Percentiles rank a stretch among this genome's conserved stretches.
Evolutionary conservation across 2,888 invertebrate genomes (phyloP).

Genomic region (Drosophila colorata): DNA sequence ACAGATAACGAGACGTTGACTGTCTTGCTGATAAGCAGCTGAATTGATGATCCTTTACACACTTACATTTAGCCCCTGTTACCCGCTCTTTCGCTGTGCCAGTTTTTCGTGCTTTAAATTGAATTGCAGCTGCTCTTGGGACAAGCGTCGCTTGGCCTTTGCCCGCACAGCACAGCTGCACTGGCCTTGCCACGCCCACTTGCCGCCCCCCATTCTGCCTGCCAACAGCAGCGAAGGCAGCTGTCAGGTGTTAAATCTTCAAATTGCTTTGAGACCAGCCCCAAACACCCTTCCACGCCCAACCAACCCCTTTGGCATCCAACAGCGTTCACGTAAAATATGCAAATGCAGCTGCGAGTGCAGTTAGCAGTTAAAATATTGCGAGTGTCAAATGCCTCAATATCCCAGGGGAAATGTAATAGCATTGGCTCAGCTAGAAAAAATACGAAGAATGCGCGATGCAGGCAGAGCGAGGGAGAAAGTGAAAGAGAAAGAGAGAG

Average conservation of each 20-base stretch:
- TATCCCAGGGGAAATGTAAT: slow-evolving; percentile 57
- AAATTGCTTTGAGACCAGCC: slow-evolving; percentile 67
- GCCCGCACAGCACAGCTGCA: slow-evolving; percentile 10
- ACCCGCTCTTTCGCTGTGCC: background rate
- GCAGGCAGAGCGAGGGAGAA: background rate
- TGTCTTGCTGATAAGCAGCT: slow-evolving; percentile 55
- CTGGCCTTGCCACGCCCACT: slow-evolving; percentile 40
- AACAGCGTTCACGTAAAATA: slow-evolving; percentile 53
- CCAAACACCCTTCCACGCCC: background rate
- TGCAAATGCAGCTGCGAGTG: slow-evolving; percentile 67
- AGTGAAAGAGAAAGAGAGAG: background rate
- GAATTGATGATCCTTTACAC: slow-evolving; percentile 58
- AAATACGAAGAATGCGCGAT: slow-evolving; percentile 11
- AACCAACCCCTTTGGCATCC: background rate
- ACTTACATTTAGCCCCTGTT: slow-evolving; percentile 3
- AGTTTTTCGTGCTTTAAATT: slow-evolving; percentile 51
- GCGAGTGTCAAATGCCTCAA: slow-evolving; percentile 66
- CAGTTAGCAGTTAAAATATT: slow-evolving; percentile 75
- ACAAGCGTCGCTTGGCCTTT: slow-evolving; percentile 49
- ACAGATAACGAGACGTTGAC: slow-evolving; percentile 50
- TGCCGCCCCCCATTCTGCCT: background rate
- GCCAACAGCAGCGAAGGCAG: slow-evolving; percentile 26
- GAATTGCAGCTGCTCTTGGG: slow-evolving; percentile 57
- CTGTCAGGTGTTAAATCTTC: slow-evolving; percentile 71
- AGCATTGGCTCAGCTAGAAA: slow-evolving; percentile 36